Evolutionary conservation across 2,113 vertebrate genomes (phyloP), one percentile per base, ranked within the genome.

Genomic region (Oncorhynchus nerka): DNA sequence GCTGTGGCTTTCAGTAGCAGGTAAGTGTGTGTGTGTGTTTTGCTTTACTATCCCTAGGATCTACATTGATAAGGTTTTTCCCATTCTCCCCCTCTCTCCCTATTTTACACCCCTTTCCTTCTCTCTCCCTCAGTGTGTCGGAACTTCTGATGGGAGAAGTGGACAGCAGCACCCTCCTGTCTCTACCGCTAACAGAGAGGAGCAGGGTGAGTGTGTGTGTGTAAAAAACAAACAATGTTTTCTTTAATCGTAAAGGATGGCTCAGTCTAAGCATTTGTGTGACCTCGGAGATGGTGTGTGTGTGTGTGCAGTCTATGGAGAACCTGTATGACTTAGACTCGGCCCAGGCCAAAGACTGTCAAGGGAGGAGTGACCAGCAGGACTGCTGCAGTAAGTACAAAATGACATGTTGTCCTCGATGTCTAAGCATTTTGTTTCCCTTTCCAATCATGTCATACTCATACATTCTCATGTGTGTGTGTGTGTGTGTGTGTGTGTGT

Each of bases 61-160:
- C 55, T 20, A 20, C 55, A 57, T 16, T 57, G 51, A 19, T 39
- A 39, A 39, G 39, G 39, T 39, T 39, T 39, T 39, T 39, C 39
- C 8, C 34, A 34, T 9, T 45, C 9, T 11, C 9, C 9, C 39
- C 39, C 39, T 12, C 39, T 45, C 8, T 11, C 39, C 39, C 39
- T 45, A 45, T 45, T 45, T 45, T 45, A 45, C 76, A 49, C 62
- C 3, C 48, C 9, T 82, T 26, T 19, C 51, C 51, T 5, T 19
- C 51, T 49, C 34, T 70, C 49, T 76, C 59, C 48, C 74, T 39
- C 84, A 99, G 96, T 0, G 96, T 99, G 68, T 98, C 98, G 0
- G 98, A 99, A 68, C 94, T 97, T 89, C 94, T 99, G 90, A 96
- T 98, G 96, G 98, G 98, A 0, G 98, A 99, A 79, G 95, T 97